Percentiles rank a stretch among this genome's conserved stretches.
phyloP scores from a whole-genome alignment of 1,140 invertebrate genomes.

The Sminthurides bifidus region DNA sequence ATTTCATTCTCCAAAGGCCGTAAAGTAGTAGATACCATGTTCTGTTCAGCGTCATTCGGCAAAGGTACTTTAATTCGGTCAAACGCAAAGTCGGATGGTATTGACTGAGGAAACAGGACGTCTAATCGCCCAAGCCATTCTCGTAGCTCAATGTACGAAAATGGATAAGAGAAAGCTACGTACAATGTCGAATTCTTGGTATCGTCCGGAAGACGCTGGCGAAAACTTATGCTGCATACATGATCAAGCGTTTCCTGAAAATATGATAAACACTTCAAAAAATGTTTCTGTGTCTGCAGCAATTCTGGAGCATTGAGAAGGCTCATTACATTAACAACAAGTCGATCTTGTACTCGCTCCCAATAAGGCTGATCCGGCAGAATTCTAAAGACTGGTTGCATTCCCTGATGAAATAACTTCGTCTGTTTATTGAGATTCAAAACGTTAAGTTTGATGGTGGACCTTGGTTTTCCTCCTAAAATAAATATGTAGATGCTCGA shows the following conservation, averaged over 20 bases:
- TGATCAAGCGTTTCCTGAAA: constrained; percentile 51
- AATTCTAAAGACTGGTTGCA: constrained; percentile 65
- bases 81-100: background rate
- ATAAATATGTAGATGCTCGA: no score
- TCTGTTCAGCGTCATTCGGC: constrained; percentile 6
- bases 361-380: constrained; percentile 58
- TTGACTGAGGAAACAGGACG: constrained; percentile 12
- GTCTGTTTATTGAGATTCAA: constrained; percentile 79
- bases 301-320: background rate
- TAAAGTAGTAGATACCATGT: background rate
- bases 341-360: constrained; percentile 65
- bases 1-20: constrained; percentile 46
- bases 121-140: constrained; percentile 53
- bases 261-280: constrained; percentile 27
- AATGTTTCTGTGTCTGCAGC: background rate
- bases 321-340: constrained; percentile 46
- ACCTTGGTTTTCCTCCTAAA: constrained; percentile 43
- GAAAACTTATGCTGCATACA: constrained; percentile 68
- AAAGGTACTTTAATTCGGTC: constrained; percentile 1
- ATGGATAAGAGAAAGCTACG: constrained; percentile 87
- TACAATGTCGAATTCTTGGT: constrained; percentile 55
- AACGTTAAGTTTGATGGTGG: constrained; percentile 63
- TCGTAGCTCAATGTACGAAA: constrained; percentile 69
- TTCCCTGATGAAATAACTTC: constrained; percentile 75
- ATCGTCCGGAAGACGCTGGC: constrained; percentile 60